These are phyloP conservation scores for Oreocharis arfaki DNA, from an alignment of 2,113 vertebrate species.

Conservation along the genomic window DNA sequence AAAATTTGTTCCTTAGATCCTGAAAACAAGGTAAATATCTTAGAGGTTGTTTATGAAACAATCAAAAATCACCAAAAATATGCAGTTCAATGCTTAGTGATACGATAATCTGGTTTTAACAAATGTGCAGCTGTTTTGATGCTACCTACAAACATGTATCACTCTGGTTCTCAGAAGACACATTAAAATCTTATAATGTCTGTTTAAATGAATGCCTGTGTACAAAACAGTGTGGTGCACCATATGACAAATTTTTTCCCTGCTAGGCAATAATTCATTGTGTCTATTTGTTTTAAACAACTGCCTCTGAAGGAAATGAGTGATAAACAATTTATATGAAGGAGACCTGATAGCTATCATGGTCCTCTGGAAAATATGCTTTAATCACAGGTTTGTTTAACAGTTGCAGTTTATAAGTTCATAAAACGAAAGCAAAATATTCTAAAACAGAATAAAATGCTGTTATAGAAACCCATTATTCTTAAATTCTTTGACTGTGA, in stretches of 20 bases:
- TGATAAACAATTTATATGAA: constrained; percentile 14
- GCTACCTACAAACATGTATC: neutral
- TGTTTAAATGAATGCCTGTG: constrained; percentile 5
- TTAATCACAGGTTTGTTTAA: constrained; percentile 18
- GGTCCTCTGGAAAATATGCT: neutral
- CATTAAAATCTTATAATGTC: neutral
- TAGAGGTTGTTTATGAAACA: neutral
- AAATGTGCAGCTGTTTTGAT: neutral
- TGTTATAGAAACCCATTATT: neutral
- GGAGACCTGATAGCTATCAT: neutral
- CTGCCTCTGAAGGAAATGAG: constrained; percentile 10
- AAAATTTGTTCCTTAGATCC: neutral
- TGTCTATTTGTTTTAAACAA: constrained; percentile 8
- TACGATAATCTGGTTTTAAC: neutral
- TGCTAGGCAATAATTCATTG: neutral
- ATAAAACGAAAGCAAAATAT: neutral
- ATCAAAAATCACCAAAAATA: neutral
- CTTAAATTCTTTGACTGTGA: neutral
- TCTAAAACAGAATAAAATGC: neutral
- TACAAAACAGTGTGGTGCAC: neutral
- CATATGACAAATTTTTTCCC: neutral
- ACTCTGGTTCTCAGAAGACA: constrained; percentile 7
- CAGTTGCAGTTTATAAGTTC: neutral
- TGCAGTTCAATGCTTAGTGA: neutral
- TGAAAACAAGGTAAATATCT: neutral